phyloP scores from a whole-genome alignment of 2,888 invertebrate genomes.

The Gisinianus flammeolus region DNA sequence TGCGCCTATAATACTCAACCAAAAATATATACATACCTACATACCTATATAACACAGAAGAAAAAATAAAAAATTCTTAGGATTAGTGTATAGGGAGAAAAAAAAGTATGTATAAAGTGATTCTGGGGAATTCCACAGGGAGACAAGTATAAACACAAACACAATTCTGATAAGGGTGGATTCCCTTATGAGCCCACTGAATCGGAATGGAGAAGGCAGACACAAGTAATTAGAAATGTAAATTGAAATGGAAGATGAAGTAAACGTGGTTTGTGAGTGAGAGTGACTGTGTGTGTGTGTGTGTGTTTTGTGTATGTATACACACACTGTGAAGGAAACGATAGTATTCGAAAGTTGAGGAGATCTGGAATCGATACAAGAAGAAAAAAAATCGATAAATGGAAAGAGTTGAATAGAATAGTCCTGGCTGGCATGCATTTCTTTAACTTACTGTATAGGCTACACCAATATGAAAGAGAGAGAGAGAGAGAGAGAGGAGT shows the following conservation, averaged over 20 bases:
- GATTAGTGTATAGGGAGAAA: too few species aligned
- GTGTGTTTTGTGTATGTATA: background rate
- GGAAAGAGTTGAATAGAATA: conserved; percentile 52
- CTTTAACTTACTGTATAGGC: conserved; percentile 42
- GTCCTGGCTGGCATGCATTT: conserved; percentile 46
- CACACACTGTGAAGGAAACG: too few species aligned
- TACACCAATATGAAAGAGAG: conserved; percentile 16
- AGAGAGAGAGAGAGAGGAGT: too few species aligned
- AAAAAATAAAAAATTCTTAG: too few species aligned
- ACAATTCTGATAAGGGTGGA: background rate
- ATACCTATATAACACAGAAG: too few species aligned
- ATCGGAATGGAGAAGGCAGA: conserved; percentile 20
- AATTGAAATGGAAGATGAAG: conserved; percentile 44
- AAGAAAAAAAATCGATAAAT: conserved; percentile 49
- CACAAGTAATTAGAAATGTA: conserved; percentile 47
- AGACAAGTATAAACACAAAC: background rate
- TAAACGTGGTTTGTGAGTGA: conserved; percentile 15
- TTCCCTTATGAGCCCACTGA: background rate
- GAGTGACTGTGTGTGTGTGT: conserved; percentile 14
- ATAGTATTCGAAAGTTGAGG: conserved; percentile 29
- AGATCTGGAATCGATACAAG: conserved; percentile 47
- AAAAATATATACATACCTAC: background rate
- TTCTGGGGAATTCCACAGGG: background rate
- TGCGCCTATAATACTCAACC: background rate
- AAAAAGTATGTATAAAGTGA: background rate